Conservation (phyloP, 2,113 vertebrate genomes). For the Prunella fulvescens region DNA sequence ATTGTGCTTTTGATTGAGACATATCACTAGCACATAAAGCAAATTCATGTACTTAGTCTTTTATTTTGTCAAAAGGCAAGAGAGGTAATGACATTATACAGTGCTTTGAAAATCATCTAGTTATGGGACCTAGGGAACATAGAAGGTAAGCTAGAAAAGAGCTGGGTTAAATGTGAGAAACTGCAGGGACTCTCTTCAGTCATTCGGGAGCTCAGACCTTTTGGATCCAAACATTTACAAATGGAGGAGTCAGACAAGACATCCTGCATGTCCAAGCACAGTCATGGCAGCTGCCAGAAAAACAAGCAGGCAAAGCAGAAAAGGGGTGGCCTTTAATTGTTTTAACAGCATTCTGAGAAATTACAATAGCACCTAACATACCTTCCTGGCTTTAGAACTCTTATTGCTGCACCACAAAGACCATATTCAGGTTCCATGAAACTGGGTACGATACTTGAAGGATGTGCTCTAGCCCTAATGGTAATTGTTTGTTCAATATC, state of each 20-base stretch:
- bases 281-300: background rate
- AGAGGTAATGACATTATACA: background rate
- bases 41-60: background rate
- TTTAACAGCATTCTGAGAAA: background rate
- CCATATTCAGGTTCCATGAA: background rate
- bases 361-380: background rate
- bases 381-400: background rate
- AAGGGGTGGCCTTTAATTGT: accelerated
- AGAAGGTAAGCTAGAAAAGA: background rate
- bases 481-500: constrained; percentile 4
- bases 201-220: background rate
- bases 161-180: background rate
- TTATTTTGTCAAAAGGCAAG: background rate
- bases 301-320: background rate
- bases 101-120: background rate
- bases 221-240: background rate
- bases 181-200: background rate
- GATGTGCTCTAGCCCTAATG: background rate
- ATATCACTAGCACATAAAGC: background rate
- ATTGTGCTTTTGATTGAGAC: background rate
- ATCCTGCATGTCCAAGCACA: background rate
- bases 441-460: background rate
- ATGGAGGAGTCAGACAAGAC: background rate
- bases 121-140: background rate
- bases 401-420: background rate